These are phyloP conservation scores for Heliconius cydno DNA, from an alignment of 2,888 invertebrate genomes.

Conservation along the genomic window DNA sequence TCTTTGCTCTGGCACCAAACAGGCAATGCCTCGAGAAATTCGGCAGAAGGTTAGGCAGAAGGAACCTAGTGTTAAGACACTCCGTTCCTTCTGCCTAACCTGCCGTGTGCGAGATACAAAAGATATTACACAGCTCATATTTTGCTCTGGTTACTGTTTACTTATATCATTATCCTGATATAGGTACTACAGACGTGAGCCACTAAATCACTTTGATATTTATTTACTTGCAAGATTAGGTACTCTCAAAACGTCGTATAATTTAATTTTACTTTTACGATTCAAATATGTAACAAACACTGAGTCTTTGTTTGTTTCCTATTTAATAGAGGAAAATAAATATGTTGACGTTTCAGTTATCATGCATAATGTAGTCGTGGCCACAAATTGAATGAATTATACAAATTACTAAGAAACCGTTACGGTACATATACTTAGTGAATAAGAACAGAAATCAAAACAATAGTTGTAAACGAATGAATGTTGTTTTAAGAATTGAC, in stretches of 20 bases:
- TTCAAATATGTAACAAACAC: conserved; percentile 9
- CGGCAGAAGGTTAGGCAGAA: too few relatives aligned
- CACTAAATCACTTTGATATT: conserved; percentile 24
- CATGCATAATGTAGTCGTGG: background rate
- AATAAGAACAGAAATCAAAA: conserved; percentile 9
- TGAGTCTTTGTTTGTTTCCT: conserved; percentile 6
- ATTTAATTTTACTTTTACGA: conserved; percentile 22
- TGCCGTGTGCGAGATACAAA: too few relatives aligned
- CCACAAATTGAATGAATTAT: conserved; percentile 18
- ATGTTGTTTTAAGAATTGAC: conserved; percentile 9
- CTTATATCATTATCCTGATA: background rate
- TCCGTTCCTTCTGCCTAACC: too few relatives aligned
- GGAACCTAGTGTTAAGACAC: too few relatives aligned
- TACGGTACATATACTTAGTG: conserved; percentile 3
- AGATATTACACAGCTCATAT: background rate
- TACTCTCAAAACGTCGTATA: conserved; percentile 10
- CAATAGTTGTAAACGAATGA: conserved; percentile 2
- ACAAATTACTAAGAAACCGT: conserved; percentile 13
- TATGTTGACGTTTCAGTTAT: conserved; percentile 11
- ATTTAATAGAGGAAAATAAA: conserved; percentile 8
- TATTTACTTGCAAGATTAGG: conserved; percentile 17
- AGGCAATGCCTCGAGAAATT: too few relatives aligned
- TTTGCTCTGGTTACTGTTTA: conserved; percentile 1
- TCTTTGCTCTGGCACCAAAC: too few relatives aligned
- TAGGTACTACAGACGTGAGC: conserved; percentile 12